A percentile compares a stretch with the other conserved stretches of the same genome.
phyloP scores from a whole-genome alignment of 1,140 invertebrate genomes.

The Goniozus legneri region DNA sequence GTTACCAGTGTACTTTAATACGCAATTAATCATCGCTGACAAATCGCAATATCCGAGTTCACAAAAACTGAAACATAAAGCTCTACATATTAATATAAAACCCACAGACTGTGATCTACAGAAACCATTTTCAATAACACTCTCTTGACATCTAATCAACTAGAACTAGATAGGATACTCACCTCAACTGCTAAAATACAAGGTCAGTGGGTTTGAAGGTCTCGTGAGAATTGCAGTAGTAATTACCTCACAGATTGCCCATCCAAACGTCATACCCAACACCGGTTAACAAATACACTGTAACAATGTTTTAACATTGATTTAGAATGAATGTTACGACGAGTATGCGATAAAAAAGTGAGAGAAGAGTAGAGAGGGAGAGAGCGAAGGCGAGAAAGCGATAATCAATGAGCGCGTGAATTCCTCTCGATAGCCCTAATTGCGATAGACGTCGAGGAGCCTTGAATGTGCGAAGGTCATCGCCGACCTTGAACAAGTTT shows the following conservation, averaged over 20 bases:
- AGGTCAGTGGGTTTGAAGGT: background rate
- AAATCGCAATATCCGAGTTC: conserved; percentile 13
- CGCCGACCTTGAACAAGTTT: no score
- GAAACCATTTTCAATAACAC: no score
- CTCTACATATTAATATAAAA: no score
- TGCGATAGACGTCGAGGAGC: no score
- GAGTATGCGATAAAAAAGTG: background rate
- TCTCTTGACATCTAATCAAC: no score
- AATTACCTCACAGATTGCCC: background rate
- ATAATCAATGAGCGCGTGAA: no score
- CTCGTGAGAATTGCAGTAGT: background rate
- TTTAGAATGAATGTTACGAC: background rate
- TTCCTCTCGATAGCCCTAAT: no score
- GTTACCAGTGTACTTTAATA: conserved; percentile 9
- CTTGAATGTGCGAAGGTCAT: no score
- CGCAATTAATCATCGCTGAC: conserved; percentile 10
- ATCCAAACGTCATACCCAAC: background rate
- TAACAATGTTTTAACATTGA: background rate
- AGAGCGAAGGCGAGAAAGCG: no score
- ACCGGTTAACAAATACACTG: background rate
- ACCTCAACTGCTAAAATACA: background rate
- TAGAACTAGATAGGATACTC: background rate
- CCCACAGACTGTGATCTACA: no score
- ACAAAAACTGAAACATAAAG: conserved; percentile 15
- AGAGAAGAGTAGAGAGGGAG: background rate